Base-by-base conservation (phyloP, 2,113 vertebrate species). In the Nesogale talazaci region DNA sequence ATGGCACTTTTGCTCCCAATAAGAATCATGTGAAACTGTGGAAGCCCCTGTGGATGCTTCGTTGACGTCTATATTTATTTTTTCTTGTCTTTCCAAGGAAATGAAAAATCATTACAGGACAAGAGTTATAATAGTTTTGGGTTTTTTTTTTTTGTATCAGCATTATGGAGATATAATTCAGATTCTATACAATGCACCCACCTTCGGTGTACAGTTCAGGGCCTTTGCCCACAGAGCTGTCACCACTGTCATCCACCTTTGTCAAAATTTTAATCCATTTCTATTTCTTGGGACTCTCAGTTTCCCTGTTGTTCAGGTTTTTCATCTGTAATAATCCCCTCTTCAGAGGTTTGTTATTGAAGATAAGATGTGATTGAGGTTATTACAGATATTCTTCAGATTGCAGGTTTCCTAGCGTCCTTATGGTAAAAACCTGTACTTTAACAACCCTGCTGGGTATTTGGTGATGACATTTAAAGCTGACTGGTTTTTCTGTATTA, bases 311-410 rank as follows among this genome's bases (percentile, higher is more conserved):
- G 70, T 82, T 34, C 27, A 77, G 1, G 1, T 65, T 67, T 77
- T 63, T 94, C 42, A 56, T 27, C 12, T n/a, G 8, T 81, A 70
- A 14, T 52, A 36, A 82, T 67, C 72, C 19, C 36, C 20, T 90
- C 74, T 34, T 79, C 23, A 10, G 69, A 59, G 34, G 22, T 80
- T 88, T 81, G 27, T 91, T 82, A 42, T n/a, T 67, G 6, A 86
- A 12, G 82, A 38, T 85, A 63, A 88, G 56, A 40, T 76, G 19
- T 57, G 34, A 52, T 69, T 46, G 72, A 82, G 23, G n/a, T 79
- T 90, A 56, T 74, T 88, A 85, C 85, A 63, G 27, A 61, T 65
- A 38, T 56, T 91, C n/a, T 91, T 91, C 57, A 91, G 29, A 63
- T 83, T 57, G 36, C 42, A 83, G 3, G 4, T 79, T 80, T 96